phyloP scores from a whole-genome alignment of 2,888 invertebrate genomes.

The Acanthococcus lagerstroemiae region DNA sequence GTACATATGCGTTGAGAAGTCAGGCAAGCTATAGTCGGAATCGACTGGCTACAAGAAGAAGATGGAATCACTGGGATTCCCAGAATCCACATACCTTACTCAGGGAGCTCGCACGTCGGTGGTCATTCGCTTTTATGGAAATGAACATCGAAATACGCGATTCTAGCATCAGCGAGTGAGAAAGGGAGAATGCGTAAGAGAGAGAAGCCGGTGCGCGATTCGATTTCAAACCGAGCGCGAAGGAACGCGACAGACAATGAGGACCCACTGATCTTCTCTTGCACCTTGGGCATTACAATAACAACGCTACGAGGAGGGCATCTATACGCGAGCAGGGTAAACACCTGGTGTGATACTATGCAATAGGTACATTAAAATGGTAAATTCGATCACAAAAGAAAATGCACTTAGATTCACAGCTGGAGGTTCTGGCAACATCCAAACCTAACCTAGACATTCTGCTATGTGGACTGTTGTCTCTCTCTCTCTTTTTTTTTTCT shows the following conservation, averaged over 20 bases:
- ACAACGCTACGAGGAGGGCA: conserved; percentile 2
- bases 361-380: conserved; percentile 31
- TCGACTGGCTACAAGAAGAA: too few relatives aligned
- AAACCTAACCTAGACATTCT: conserved; percentile 8
- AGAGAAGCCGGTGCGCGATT: too few relatives aligned
- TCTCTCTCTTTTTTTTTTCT: conserved; percentile 12
- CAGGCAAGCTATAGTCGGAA: too few relatives aligned
- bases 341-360: conserved; percentile 31
- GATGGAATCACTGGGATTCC: too few relatives aligned
- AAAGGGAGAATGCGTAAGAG: too few relatives aligned
- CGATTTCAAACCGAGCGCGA: too few relatives aligned
- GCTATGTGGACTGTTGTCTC: background rate
- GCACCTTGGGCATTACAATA: conserved; percentile 26
- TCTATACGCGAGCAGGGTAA: conserved; percentile 25
- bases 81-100: too few relatives aligned
- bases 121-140: too few relatives aligned
- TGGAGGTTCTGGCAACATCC: conserved; percentile 26
- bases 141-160: too few relatives aligned
- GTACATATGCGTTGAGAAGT: too few relatives aligned
- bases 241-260: conserved; percentile 13
- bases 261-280: conserved; percentile 21
- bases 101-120: too few relatives aligned
- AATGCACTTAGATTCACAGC: conserved; percentile 32
- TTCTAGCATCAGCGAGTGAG: too few relatives aligned
- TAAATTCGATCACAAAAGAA: conserved; percentile 32